These are phyloP conservation scores for Noctilio leporinus DNA, from an alignment of 2,113 vertebrate genomes.

Conservation along the genomic window DNA sequence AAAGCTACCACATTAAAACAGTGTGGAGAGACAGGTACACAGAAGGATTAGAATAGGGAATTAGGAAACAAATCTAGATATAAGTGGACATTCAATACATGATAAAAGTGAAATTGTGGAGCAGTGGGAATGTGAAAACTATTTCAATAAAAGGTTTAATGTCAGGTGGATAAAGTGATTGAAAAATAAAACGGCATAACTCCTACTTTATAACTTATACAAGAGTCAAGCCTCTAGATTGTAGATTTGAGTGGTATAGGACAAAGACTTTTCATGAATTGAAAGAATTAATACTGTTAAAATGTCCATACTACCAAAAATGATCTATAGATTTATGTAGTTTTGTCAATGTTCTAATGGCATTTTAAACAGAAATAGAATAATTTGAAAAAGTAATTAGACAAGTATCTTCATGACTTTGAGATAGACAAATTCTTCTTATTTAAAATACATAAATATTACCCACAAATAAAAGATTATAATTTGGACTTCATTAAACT, in stretches of 20 bases:
- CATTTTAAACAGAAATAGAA: not conserved
- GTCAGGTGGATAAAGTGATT: not conserved
- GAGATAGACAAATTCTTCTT: not conserved
- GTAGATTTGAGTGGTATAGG: not conserved
- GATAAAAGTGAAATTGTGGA: not conserved
- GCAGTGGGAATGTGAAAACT: not conserved
- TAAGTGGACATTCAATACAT: not conserved
- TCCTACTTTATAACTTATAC: not conserved
- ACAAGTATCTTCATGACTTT: not conserved
- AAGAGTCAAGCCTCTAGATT: not conserved
- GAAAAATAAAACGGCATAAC: not conserved
- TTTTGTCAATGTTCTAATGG: not conserved
- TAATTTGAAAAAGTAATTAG: not conserved
- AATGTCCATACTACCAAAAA: not conserved
- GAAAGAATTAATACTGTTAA: not conserved
- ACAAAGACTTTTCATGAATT: not conserved
- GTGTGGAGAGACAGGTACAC: not conserved
- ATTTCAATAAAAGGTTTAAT: not conserved
- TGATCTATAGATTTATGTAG: not conserved
- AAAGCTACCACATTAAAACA: not conserved
- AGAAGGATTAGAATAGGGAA: not conserved
- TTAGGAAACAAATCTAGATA: not conserved
- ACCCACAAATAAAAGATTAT: not conserved
- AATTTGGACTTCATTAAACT: not conserved
- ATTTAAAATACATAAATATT: not conserved